These are phyloP conservation scores for Stigmatopora argus DNA, from an alignment of 2,113 vertebrate species.

Conservation along the genomic window DNA sequence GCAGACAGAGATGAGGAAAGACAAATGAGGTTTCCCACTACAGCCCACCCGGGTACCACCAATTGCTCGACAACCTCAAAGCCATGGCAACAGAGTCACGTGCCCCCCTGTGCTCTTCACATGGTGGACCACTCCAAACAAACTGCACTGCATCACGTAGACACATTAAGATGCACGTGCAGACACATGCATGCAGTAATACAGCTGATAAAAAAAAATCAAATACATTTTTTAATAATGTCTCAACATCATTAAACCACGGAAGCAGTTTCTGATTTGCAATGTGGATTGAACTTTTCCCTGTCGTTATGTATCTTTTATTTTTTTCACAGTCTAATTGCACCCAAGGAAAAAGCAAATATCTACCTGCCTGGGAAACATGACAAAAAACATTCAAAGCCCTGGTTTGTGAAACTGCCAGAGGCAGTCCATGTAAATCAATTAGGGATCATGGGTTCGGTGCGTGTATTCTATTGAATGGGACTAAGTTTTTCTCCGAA, in stretches of 20 bases:
- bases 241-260: background rate
- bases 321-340: constrained; percentile 37
- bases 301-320: constrained; percentile 3
- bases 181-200: constrained; percentile 11
- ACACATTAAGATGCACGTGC: background rate
- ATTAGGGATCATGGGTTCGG: constrained; percentile 33
- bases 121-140: constrained; percentile 42
- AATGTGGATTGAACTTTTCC: constrained; percentile 26
- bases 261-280: background rate
- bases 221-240: background rate
- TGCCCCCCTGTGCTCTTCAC: constrained; percentile 36
- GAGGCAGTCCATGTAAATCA: constrained; percentile 49
- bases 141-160: constrained; percentile 24
- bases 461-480: constrained; percentile 25
- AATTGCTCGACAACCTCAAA: constrained; percentile 52
- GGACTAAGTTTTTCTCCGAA: constrained; percentile 34
- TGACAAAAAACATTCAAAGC: constrained; percentile 46
- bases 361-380: constrained; percentile 44
- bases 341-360: constrained; percentile 41
- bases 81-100: constrained; percentile 68
- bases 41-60: constrained; percentile 42
- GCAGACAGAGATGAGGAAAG: background rate
- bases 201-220: background rate
- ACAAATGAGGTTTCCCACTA: constrained; percentile 28
- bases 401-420: constrained; percentile 39